Percentiles rank a stretch among this genome's conserved stretches.
Evolutionary conservation across 2,888 invertebrate genomes (phyloP).

Genomic region (Abscondita cerata): DNA sequence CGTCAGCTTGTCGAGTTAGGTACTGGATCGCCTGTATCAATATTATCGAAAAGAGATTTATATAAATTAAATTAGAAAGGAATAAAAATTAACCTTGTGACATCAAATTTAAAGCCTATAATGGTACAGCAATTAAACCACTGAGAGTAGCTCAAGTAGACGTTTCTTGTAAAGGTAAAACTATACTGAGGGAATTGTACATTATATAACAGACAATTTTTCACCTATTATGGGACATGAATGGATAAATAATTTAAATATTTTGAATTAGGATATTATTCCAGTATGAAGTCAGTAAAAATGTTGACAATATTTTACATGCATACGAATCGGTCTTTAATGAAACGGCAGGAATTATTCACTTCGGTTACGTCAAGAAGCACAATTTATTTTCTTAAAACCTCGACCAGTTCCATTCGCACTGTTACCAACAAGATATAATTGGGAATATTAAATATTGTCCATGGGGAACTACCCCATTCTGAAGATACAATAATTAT

Average conservation of each 20-base stretch:
- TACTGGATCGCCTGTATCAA: no score
- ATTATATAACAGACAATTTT: neutral
- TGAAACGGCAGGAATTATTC: neutral
- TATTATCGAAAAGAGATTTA: no score
- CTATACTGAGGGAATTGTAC: neutral
- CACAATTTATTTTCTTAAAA: neutral
- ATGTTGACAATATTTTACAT: neutral
- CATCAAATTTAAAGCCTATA: neutral
- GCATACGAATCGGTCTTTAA: neutral
- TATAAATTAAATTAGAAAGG: no score
- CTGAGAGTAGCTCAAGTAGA: neutral
- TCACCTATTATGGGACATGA: no score
- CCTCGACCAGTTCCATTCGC: neutral
- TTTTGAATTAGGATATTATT: neutral
- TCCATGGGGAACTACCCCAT: constrained; percentile 1
- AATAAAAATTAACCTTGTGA: no score
- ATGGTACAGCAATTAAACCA: constrained; percentile 1
- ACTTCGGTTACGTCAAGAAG: neutral
- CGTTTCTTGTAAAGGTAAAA: neutral
- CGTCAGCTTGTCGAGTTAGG: no score
- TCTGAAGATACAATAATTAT: constrained; percentile 7
- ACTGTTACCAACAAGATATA: no score
- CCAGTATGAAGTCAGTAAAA: neutral
- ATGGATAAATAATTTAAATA: no score
- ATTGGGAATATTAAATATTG: no score